Evolutionary conservation across 92 coral and sea anemone species (phyloP).

Genomic region (Porites lobata): DNA sequence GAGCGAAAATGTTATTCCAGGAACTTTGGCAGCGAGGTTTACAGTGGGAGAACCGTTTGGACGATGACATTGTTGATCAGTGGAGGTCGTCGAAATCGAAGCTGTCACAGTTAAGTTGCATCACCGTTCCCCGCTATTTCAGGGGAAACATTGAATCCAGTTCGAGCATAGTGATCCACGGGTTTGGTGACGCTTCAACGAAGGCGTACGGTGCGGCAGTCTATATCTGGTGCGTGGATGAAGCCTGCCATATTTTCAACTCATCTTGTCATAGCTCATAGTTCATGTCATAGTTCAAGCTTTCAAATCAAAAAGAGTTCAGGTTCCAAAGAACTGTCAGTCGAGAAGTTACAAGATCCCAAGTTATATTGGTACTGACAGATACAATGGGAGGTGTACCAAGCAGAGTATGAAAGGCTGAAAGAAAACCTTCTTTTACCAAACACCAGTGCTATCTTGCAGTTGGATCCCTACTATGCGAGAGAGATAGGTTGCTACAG

Average conservation of each 20-base stretch:
- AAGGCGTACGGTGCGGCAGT: slow-evolving; percentile 25
- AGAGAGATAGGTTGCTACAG: neutral
- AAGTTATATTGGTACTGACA: neutral
- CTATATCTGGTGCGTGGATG: slow-evolving; percentile 4
- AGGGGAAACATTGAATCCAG: neutral
- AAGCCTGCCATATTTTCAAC: neutral
- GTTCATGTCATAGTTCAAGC: too few species aligned
- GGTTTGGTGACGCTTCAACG: slow-evolving; percentile 39
- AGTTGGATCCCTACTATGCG: neutral
- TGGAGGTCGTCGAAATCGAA: slow-evolving; percentile 31
- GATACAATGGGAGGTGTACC: slow-evolving; percentile 13
- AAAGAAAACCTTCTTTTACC: neutral
- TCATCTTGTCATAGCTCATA: slow-evolving; percentile 32
- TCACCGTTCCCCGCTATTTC: neutral
- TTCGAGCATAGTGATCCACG: slow-evolving; percentile 14
- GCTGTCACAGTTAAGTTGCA: slow-evolving; percentile 18
- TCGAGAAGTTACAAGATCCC: too few species aligned
- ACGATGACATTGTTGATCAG: slow-evolving; percentile 18
- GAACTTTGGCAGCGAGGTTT: slow-evolving; percentile 41
- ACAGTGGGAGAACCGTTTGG: slow-evolving; percentile 43
- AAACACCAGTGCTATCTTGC: slow-evolving; percentile 29
- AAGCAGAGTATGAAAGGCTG: slow-evolving; percentile 36
- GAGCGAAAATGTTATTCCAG: slow-evolving; percentile 39
- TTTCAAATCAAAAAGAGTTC: too few species aligned
- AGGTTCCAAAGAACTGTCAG: too few species aligned